These are phyloP conservation scores for Ptychobarbus kaznakovi DNA, from an alignment of 2,797 vertebrate species.

Conservation along the genomic window DNA sequence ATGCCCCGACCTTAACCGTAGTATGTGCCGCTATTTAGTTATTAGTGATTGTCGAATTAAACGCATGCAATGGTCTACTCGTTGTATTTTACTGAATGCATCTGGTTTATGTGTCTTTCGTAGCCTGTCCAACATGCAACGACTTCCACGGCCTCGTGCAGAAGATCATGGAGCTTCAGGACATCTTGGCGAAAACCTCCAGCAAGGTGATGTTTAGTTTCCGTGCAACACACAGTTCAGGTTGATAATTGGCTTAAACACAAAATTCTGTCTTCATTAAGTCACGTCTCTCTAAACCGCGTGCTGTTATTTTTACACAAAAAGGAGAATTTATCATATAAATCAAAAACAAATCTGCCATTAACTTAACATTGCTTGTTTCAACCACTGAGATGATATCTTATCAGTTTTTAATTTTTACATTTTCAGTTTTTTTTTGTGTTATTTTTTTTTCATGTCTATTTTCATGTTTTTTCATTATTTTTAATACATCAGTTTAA, in stretches of 20 bases:
- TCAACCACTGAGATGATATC: too few species aligned
- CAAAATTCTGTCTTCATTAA: neutral
- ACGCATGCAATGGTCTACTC: neutral
- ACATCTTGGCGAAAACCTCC: slow-evolving; percentile 96
- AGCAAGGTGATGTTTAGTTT: slow-evolving; percentile 86
- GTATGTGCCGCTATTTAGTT: slow-evolving; percentile 78
- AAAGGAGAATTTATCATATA: neutral
- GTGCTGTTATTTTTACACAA: neutral
- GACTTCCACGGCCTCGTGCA: slow-evolving; percentile 98
- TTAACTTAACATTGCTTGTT: neutral
- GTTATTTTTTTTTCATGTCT: too few species aligned
- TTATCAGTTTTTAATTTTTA: too few species aligned
- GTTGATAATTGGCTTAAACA: neutral
- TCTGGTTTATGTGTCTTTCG: slow-evolving; percentile 1
- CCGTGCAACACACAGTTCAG: neutral
- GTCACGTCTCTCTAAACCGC: neutral
- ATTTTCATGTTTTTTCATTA: too few species aligned
- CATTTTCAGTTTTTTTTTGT: too few species aligned
- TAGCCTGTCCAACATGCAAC: slow-evolving; percentile 97
- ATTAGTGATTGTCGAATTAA: neutral
- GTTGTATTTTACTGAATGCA: neutral
- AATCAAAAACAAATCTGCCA: neutral
- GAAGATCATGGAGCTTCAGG: slow-evolving; percentile 99
- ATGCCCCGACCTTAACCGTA: slow-evolving; percentile 98
- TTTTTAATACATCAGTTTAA: neutral